phyloP scores from a whole-genome alignment of 2,797 vertebrate species.

The Pachyuromys duprasi region DNA sequence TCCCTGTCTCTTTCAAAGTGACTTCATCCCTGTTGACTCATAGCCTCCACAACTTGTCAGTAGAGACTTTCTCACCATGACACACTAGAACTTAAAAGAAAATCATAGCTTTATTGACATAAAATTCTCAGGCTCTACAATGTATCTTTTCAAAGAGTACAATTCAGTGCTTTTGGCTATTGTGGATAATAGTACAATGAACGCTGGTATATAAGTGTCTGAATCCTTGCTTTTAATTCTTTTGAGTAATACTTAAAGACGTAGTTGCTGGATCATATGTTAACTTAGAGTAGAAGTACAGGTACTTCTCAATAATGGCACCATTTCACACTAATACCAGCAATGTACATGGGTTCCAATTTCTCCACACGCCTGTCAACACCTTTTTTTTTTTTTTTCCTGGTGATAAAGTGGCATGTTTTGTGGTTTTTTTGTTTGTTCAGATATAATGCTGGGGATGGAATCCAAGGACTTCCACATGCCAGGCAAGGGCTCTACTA shows the following conservation, averaged over 20 bases:
- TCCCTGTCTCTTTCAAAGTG: background rate
- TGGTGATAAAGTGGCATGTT: background rate
- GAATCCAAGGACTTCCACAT: background rate
- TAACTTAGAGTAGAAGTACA: background rate
- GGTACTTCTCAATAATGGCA: background rate
- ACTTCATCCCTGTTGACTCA: background rate
- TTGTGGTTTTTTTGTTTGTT: background rate
- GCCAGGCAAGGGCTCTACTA: background rate
- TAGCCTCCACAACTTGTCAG: background rate
- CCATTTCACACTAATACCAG: background rate
- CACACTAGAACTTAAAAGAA: background rate
- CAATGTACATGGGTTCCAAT: background rate
- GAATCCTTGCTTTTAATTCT: background rate
- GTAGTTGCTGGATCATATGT: background rate
- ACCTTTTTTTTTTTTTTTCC: background rate
- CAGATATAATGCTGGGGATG: background rate
- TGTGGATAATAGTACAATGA: background rate
- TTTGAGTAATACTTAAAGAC: background rate
- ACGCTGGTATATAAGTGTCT: background rate
- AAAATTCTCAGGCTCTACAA: background rate
- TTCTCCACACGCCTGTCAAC: background rate
- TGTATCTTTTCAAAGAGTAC: background rate
- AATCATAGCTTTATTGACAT: slow-evolving; percentile 3
- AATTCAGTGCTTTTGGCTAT: background rate
- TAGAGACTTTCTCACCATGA: background rate